Evolutionary conservation across 2,888 invertebrate genomes (phyloP), one percentile per base, ranked within the genome.

Genomic region (Hirudinaria manillensis): DNA sequence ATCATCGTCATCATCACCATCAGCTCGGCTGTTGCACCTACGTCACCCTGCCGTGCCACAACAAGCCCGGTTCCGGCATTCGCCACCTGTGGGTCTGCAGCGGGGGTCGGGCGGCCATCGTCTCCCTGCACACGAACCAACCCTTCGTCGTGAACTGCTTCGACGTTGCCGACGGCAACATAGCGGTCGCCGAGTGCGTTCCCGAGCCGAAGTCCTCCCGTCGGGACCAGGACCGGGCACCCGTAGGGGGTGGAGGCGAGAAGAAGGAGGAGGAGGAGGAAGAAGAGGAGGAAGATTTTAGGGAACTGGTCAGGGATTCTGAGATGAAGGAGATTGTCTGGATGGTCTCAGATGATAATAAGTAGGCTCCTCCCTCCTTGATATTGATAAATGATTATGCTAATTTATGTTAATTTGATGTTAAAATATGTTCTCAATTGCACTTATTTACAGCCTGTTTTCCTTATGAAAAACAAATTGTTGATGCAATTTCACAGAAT

Each of bases 81-180:
- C 92, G 91, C 80, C 91, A 93, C 83, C 88, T 95, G 79, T 96
- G 95, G 95, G 89, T 94, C 78, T 93, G 93, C 84, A 92, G 93
- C 78, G 90, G 90, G 70, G 74, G 78, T 1, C 75, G 75, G 76
- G 89, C 90, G 53, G 91, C 93, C 65, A 68, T 80, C 24, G 78
- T 79, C 80, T 90, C 91, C 67, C 81, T 84, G 19, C 84, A 84
- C 76, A 81, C 81, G 72, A 80, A 81, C 4, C 81, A 82, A 72
- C 83, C 84, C 0, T 79, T 80, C 24, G 80, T 84, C 21, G 79
- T 82, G 0, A 83, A 84, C 77, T 82, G 83, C 0, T 85, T 84
- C 80, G 80, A 81, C 78, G 82, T 80, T 7, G 79, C 81, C 4
- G 79, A 79, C 32, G 78, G 80, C 24, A 51, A 38, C 36, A 66